phyloP scores from a whole-genome alignment of 64 coral and sea anemone genomes.

The Cladopsammia gracilis region DNA sequence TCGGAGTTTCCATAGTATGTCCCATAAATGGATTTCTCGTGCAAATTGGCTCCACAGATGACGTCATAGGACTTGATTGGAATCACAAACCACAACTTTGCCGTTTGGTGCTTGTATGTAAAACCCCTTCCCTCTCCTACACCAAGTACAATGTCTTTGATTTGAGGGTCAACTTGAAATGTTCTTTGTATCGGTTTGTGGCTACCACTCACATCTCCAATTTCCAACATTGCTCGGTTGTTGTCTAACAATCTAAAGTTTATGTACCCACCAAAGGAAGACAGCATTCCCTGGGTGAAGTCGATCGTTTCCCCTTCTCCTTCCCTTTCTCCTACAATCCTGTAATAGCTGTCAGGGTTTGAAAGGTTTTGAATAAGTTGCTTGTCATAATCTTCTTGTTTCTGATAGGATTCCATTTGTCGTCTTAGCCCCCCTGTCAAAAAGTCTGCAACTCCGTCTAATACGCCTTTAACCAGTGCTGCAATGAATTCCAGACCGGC shows the following conservation, averaged over 20 bases:
- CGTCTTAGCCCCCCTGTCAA: constrained; percentile 49
- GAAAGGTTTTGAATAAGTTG: not conserved
- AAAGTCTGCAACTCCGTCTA: constrained; percentile 64
- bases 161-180: constrained; percentile 10
- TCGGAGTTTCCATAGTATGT: constrained; percentile 64
- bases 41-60: constrained; percentile 14
- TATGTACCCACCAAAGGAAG: constrained; percentile 39
- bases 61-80: constrained; percentile 35
- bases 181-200: constrained; percentile 18
- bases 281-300: constrained; percentile 35
- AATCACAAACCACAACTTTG: constrained; percentile 44
- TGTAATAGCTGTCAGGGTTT: constrained; percentile 52
- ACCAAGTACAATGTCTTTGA: constrained; percentile 57
- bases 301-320: constrained; percentile 20
- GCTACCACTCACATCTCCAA: constrained; percentile 30
- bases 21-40: constrained; percentile 18
- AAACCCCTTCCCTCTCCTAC: constrained; percentile 27
- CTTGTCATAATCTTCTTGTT: constrained; percentile 45
- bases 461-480: constrained; percentile 39
- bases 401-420: constrained; percentile 49
- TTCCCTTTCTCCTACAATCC: constrained; percentile 32
- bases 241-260: constrained; percentile 48
- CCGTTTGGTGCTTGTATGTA: constrained; percentile 27
- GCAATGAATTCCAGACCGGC: constrained; percentile 53
- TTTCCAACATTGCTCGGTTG: constrained; percentile 17